phyloP scores from a whole-genome alignment of 2,113 vertebrate genomes.

The Lichenostomus cassidix region DNA sequence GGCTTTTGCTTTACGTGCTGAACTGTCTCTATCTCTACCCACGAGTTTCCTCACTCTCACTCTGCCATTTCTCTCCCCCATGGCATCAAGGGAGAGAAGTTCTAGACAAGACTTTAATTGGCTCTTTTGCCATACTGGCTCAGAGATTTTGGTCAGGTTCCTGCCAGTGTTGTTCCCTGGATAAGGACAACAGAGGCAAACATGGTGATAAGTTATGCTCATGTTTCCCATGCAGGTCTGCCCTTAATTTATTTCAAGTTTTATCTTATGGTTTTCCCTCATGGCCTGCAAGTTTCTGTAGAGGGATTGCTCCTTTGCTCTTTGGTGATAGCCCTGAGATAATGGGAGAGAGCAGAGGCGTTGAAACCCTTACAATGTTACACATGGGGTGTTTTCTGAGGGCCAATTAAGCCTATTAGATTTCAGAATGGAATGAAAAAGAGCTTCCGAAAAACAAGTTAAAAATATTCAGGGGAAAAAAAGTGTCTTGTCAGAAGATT shows the following conservation, averaged over 20 bases:
- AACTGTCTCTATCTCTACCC: neutral
- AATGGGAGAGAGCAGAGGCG: neutral
- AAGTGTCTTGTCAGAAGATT: neutral
- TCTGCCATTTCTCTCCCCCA: neutral
- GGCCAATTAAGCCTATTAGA: neutral
- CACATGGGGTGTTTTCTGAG: neutral
- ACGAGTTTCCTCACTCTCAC: neutral
- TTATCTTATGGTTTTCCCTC: neutral
- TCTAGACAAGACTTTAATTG: neutral
- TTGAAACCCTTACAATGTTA: neutral
- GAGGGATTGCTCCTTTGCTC: neutral
- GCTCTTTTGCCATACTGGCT: neutral
- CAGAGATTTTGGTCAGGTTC: neutral
- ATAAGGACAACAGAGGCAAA: neutral
- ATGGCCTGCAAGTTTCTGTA: neutral
- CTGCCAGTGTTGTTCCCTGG: rapidly evolving
- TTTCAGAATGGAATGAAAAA: neutral
- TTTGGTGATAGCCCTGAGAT: neutral
- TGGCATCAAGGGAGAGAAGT: rapidly evolving
- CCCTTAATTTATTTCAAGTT: neutral
- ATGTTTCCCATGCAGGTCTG: neutral
- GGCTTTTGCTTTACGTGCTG: neutral
- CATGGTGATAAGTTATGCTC: neutral
- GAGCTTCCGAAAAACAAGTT: neutral
- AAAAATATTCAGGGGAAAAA: neutral